Evolutionary conservation across 2,888 invertebrate genomes (phyloP).

Genomic region (Chamaedrilus cognettii): DNA sequence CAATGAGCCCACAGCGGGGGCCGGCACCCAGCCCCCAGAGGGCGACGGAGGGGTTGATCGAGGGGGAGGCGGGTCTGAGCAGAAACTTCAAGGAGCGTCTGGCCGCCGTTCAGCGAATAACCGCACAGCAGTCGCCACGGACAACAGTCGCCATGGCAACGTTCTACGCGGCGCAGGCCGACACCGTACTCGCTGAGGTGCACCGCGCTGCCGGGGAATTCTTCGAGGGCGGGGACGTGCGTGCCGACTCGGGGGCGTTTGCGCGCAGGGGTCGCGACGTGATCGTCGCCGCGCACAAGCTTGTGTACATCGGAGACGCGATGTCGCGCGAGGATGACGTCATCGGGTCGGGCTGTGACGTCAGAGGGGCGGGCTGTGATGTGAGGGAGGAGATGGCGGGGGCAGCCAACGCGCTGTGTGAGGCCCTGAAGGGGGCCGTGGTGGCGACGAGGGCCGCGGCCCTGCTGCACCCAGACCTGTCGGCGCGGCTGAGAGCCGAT

Average conservation of each 20-base stretch:
- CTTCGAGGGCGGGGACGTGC: background rate
- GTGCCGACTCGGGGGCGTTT: background rate
- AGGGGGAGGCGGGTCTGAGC: slow-evolving; percentile 10
- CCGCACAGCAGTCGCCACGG: background rate
- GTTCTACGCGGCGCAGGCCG: slow-evolving; percentile 13
- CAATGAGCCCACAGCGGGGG: no score
- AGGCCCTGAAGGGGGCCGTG: slow-evolving; percentile 68
- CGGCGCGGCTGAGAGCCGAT: background rate
- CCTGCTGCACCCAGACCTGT: slow-evolving; percentile 55
- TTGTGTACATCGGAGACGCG: slow-evolving; percentile 12
- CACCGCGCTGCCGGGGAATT: slow-evolving; percentile 1
- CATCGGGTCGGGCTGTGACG: background rate
- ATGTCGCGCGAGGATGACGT: background rate
- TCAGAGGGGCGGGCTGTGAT: background rate
- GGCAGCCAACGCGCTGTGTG: slow-evolving; percentile 77
- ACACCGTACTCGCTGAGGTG: slow-evolving; percentile 1
- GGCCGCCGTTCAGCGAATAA: background rate
- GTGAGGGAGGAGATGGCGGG: slow-evolving; percentile 75
- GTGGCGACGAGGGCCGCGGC: slow-evolving; percentile 88
- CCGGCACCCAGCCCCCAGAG: background rate
- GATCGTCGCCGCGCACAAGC: slow-evolving; percentile 18
- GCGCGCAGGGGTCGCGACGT: background rate
- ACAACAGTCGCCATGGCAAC: background rate
- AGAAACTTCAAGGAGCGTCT: slow-evolving; percentile 11
- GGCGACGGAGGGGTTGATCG: background rate